A percentile compares a stretch with the other conserved stretches of the same genome.
phyloP scores from a whole-genome alignment of 1,140 invertebrate genomes.

The Hypothenemus hampei region DNA sequence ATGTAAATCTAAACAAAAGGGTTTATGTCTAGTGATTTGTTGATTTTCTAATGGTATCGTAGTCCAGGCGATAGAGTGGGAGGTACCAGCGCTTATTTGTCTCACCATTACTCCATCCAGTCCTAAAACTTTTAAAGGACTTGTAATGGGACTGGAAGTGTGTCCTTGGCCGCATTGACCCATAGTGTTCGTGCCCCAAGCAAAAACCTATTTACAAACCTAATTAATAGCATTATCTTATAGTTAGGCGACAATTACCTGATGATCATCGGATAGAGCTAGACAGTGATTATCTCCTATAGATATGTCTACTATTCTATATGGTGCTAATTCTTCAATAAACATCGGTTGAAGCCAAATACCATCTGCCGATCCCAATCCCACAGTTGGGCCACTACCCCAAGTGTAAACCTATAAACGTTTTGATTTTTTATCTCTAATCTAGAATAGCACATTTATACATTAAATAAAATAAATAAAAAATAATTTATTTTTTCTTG shows the following conservation, averaged over 20 bases:
- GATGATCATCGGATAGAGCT: conserved; percentile 54
- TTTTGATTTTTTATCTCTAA: too few relatives aligned
- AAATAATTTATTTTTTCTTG: too few relatives aligned
- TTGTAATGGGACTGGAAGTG: conserved; percentile 56
- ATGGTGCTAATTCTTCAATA: conserved; percentile 44
- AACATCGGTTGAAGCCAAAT: conserved; percentile 50
- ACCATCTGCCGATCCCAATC: conserved; percentile 54
- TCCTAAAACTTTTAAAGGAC: conserved; percentile 58
- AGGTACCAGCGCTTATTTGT: conserved; percentile 59
- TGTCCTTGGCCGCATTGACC: conserved; percentile 68
- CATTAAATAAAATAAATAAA: too few relatives aligned
- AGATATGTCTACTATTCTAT: conserved; percentile 48
- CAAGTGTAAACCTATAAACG: conserved; percentile 58
- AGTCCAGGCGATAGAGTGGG: conserved; percentile 67
- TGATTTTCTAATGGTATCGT: conserved; percentile 53
- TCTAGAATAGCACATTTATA: too few relatives aligned
- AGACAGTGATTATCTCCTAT: conserved; percentile 59
- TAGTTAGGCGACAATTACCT: conserved; percentile 1
- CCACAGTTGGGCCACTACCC: conserved; percentile 59
- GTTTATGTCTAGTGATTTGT: conserved; percentile 53
- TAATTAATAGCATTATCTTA: too few relatives aligned
- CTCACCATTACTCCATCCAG: conserved; percentile 56
- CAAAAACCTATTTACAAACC: conserved; percentile 47
- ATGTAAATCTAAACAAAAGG: conserved; percentile 62
- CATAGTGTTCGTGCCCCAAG: conserved; percentile 68